Evolutionary conservation across 2,113 vertebrate species (phyloP).

Genomic region (Platichthys stellatus): DNA sequence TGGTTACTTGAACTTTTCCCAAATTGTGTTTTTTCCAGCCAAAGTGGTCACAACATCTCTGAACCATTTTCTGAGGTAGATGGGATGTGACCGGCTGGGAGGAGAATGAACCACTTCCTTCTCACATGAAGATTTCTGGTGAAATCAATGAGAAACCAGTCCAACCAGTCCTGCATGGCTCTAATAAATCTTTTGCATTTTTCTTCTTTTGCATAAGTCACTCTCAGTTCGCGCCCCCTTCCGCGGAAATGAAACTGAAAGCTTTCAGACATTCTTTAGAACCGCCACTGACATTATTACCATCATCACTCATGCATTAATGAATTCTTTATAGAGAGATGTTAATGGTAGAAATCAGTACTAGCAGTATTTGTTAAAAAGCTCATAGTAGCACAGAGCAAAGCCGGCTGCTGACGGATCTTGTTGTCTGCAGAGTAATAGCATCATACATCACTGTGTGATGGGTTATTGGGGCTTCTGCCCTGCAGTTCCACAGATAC

Average conservation of each 20-base stretch:
- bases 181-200: neutral
- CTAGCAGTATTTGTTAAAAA: slow-evolving; percentile 12
- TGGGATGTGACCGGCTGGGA: too few species aligned
- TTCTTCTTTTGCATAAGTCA: neutral
- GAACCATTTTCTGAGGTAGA: neutral
- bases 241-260: slow-evolving; percentile 6
- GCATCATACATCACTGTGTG: slow-evolving; percentile 63
- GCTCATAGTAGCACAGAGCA: neutral
- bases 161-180: neutral
- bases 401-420: slow-evolving; percentile 58
- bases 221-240: neutral
- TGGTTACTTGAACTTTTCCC: slow-evolving; percentile 9
- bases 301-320: slow-evolving; percentile 1
- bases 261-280: neutral
- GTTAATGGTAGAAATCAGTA: neutral
- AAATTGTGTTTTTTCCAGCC: slow-evolving; percentile 32
- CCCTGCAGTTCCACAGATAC: slow-evolving; percentile 54
- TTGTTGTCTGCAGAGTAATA: slow-evolving; percentile 64
- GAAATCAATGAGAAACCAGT: neutral
- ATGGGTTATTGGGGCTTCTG: slow-evolving; percentile 61
- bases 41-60: neutral
- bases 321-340: slow-evolving; percentile 1
- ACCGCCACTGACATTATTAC: neutral
- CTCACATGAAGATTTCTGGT: too few species aligned
- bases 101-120: too few species aligned